Evolutionary conservation across 2,797 vertebrate genomes (phyloP).

Genomic region (Chromis chromis): DNA sequence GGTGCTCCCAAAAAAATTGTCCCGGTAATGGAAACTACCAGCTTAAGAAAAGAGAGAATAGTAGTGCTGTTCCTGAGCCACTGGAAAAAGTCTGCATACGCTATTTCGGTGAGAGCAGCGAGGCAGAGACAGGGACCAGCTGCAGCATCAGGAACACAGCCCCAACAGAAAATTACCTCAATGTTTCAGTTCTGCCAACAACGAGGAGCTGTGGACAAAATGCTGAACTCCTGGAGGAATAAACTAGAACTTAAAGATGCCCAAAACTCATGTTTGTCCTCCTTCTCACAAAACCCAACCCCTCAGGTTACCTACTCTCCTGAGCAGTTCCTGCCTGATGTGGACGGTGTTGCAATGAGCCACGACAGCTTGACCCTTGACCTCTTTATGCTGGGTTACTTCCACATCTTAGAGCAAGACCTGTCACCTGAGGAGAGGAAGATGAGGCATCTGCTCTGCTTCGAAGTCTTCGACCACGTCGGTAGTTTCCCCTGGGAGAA

Average conservation of each 20-base stretch:
- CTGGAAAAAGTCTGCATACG: constrained; percentile 93
- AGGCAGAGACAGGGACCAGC: constrained; percentile 68
- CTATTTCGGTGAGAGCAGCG: constrained; percentile 80
- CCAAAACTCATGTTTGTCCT: constrained; percentile 14
- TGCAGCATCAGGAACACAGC: neutral
- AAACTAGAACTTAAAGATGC: constrained; percentile 68
- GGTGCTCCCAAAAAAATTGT: constrained; percentile 9
- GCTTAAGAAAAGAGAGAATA: constrained; percentile 92
- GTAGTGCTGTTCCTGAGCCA: constrained; percentile 93
- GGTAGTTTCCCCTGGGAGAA: constrained; percentile 90
- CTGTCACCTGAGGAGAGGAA: constrained; percentile 90
- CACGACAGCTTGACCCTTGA: constrained; percentile 91
- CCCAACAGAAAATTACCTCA: constrained; percentile 60
- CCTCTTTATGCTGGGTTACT: constrained; percentile 97
- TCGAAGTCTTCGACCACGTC: constrained; percentile 95
- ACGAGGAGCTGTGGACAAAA: constrained; percentile 84
- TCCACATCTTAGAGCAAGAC: constrained; percentile 94
- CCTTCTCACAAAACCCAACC: constrained; percentile 57
- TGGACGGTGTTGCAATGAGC: constrained; percentile 80
- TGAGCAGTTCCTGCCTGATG: constrained; percentile 90
- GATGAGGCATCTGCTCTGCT: constrained; percentile 96
- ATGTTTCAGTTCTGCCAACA: constrained; percentile 87
- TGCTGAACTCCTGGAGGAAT: constrained; percentile 88
- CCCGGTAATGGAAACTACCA: constrained; percentile 81
- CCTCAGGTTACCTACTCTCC: constrained; percentile 84